Base-by-base conservation (phyloP, 2,888 invertebrate species). In the Zygothrica quintamaculata region DNA sequence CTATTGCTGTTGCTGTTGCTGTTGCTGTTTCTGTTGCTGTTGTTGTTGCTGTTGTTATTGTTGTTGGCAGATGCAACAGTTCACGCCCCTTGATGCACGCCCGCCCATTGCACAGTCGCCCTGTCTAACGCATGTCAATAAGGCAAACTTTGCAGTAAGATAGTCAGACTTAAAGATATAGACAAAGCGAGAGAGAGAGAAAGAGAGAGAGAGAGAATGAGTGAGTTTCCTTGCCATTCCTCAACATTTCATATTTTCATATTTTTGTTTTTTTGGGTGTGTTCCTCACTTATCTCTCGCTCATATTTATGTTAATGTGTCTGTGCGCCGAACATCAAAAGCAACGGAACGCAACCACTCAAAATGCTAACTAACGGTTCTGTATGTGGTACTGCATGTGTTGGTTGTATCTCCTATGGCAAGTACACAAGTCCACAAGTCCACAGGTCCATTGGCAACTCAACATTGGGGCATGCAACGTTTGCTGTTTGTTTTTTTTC, bases 251-350 rank as follows among this genome's bases (percentile, higher is more conserved):
- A n/a, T n/a, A n/a, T n/a, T n/a, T n/a, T n/a, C n/a, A n/a, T n/a
- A n/a, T n/a, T n/a, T n/a, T n/a, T n/a, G n/a, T n/a, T n/a, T n/a
- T n/a, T n/a, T n/a, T 57, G 59, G 75, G 75, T 77, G 55, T 56
- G 70, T 74, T 86, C 74, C 61, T 61, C 65, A 84, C 77, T 84
- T 80, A 85, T 86, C 86, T 85, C 62, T 65, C 44, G 65, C 80
- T 86, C 80, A 80, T 80, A 80, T 80, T 80, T 80, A 80, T 80
- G 80, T 86, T 80, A 80, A 80, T 86, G 84, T 68, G 50, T 58
- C 39, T 62, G 50, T 58, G 47, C 82, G 82, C 75, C 61, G 60
- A 84, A 80, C 86, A 77, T 80, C 80, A 80, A 80, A 80, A 86
- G 80, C 76, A 47, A 52, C 52, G 50, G 36, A 65, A 57, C 58